Percentiles rank a stretch among this genome's conserved stretches.
Conservation (phyloP, 2,888 invertebrate species). For the Julus scanicus region DNA sequence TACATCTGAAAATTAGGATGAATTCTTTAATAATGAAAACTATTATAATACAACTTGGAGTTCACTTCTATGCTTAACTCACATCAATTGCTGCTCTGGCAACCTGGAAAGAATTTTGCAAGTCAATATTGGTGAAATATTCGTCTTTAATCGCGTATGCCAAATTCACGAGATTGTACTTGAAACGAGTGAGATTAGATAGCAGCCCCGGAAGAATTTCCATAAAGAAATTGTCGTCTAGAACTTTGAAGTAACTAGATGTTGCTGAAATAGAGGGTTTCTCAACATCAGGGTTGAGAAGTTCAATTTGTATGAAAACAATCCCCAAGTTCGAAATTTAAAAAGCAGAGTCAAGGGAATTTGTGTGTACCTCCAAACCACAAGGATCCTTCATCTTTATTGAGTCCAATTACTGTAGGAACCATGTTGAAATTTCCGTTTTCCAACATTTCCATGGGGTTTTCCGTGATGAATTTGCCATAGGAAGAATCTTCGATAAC, state of each 20-base stretch:
- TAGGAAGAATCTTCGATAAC: slow-evolving; percentile 23
- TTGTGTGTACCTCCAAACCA: neutral
- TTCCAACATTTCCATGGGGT: neutral
- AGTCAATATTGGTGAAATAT: slow-evolving; percentile 22
- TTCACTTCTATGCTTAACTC: neutral
- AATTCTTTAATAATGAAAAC: no score
- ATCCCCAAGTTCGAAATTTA: no score
- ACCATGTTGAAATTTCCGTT: neutral
- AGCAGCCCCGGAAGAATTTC: neutral
- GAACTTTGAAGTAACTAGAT: neutral
- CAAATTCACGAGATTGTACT: neutral
- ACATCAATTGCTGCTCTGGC: neutral
- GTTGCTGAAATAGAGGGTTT: neutral
- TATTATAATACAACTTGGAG: no score
- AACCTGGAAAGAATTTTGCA: neutral
- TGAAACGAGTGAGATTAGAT: neutral
- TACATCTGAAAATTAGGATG: slow-evolving; percentile 2
- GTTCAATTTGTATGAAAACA: no score
- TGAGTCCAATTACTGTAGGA: neutral
- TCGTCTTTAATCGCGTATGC: slow-evolving; percentile 41
- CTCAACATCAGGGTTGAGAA: no score
- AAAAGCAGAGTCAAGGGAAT: no score
- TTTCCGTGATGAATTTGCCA: neutral
- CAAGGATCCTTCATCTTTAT: neutral
- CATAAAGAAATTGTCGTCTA: neutral